phyloP scores from a whole-genome alignment of 1,140 invertebrate genomes.

The Batillaria attramentaria region DNA sequence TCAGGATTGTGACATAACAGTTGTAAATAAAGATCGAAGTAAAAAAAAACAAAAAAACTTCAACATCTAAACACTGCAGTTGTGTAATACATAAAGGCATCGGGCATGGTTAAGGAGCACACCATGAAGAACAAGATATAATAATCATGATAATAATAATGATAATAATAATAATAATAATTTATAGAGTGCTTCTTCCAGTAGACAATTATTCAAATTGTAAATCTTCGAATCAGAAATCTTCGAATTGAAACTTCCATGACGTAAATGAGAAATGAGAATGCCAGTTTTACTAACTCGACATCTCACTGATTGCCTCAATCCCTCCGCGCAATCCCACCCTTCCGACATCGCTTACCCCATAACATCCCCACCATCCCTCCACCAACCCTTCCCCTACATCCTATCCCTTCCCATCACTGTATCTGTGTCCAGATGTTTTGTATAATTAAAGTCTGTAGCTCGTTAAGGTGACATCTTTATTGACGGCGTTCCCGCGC shows the following conservation, averaged over 20 bases:
- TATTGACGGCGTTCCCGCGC: constrained; percentile 8
- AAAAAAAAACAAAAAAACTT: too few species aligned
- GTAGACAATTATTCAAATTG: neutral
- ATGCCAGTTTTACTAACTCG: neutral
- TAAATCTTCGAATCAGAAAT: neutral
- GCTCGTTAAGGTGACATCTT: constrained; percentile 22
- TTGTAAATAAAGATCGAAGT: too few species aligned
- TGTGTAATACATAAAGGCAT: too few species aligned
- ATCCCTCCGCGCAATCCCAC: neutral
- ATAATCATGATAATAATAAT: too few species aligned
- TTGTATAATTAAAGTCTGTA: neutral
- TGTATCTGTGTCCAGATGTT: neutral
- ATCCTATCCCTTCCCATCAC: neutral
- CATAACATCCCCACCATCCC: neutral
- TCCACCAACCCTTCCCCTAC: neutral
- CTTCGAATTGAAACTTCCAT: neutral
- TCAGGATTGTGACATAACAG: too few species aligned
- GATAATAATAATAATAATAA: too few species aligned
- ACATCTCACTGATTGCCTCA: neutral
- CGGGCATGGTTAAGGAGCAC: too few species aligned
- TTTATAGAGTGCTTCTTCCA: neutral
- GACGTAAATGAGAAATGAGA: neutral
- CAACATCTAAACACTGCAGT: too few species aligned
- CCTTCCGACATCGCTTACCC: too few species aligned
- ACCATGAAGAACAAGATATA: too few species aligned